phyloP scores from a whole-genome alignment of 2,888 invertebrate species.

The Taphrorychus bicolor region DNA sequence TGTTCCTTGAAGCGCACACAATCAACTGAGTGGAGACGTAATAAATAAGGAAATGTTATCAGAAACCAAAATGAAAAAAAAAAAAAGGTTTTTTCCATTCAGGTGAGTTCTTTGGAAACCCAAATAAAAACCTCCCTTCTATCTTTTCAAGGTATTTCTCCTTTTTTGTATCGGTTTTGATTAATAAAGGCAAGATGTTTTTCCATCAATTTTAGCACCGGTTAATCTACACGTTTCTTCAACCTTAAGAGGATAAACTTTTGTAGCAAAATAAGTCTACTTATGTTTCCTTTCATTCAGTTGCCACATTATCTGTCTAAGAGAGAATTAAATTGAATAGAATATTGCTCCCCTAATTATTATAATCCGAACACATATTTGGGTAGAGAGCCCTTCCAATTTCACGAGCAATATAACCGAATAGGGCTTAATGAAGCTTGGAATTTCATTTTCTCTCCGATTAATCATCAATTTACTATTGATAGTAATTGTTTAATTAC shows the following conservation, averaged over 20 bases:
- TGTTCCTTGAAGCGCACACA: background rate
- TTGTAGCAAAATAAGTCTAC: too few species aligned
- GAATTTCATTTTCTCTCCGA: background rate
- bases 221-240: background rate
- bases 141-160: background rate
- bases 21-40: background rate
- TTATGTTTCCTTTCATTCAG: too few species aligned
- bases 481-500: background rate
- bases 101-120: background rate
- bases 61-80: background rate
- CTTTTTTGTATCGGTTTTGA: background rate
- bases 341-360: too few species aligned
- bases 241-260: background rate
- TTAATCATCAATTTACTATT: background rate
- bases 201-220: background rate
- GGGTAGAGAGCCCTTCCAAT: background rate
- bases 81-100: background rate
- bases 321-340: too few species aligned
- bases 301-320: too few species aligned
- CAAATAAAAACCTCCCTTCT: background rate
- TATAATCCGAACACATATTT: background rate
- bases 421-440: background rate
- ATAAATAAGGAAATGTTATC: background rate
- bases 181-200: background rate
- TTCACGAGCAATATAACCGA: background rate